phyloP scores from a whole-genome alignment of 2,888 invertebrate species.

The Ectemnius continuus region DNA sequence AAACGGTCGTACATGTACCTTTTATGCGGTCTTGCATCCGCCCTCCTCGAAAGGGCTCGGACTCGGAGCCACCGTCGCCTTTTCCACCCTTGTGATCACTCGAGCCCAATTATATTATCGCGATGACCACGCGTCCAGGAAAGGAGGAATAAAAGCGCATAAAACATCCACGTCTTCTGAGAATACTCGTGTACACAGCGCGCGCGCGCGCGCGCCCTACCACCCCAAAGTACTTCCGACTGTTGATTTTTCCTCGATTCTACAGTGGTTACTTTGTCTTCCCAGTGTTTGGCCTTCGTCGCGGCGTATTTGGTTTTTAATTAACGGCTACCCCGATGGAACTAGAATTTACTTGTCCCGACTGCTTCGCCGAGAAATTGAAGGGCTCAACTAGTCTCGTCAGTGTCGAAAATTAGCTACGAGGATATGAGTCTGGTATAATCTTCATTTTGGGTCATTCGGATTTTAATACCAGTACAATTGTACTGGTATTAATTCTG shows the following conservation, averaged over 20 bases:
- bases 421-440: too few species aligned
- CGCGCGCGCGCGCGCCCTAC: too few species aligned
- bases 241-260: conserved; percentile 10
- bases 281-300: neutral
- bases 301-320: conserved; percentile 5
- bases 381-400: too few species aligned
- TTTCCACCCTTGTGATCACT: conserved; percentile 19
- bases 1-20: conserved; percentile 53
- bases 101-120: conserved; percentile 51
- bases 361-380: too few species aligned
- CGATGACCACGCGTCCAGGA: conserved; percentile 9
- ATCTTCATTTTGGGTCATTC: too few species aligned
- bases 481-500: too few species aligned
- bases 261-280: conserved; percentile 6
- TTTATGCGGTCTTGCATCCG: conserved; percentile 52
- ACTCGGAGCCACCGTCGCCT: conserved; percentile 35
- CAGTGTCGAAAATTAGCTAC: too few species aligned
- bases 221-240: neutral
- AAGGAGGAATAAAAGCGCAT: too few species aligned
- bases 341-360: too few species aligned
- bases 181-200: neutral
- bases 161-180: conserved; percentile 3
- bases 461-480: too few species aligned
- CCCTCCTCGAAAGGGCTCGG: conserved; percentile 23
- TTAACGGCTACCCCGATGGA: neutral